A percentile compares a stretch with the other conserved stretches of the same genome.
phyloP scores from a whole-genome alignment of 92 coral and sea anemone genomes.

The Zoanthus solanderi region DNA sequence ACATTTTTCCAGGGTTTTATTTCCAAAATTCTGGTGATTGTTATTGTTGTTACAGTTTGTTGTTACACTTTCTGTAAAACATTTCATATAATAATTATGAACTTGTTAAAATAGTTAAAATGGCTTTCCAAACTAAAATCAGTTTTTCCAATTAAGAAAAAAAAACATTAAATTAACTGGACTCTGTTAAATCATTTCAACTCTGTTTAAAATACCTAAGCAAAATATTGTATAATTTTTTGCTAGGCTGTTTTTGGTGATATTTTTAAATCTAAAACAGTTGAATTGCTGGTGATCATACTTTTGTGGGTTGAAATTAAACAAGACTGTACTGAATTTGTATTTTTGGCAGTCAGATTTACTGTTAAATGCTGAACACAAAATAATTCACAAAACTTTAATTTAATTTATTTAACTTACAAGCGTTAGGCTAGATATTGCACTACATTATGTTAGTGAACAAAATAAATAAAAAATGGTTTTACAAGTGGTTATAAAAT shows the following conservation, averaged over 20 bases:
- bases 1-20: too few relatives aligned
- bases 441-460: constrained; percentile 8
- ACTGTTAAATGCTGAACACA: constrained; percentile 34
- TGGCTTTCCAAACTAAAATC: constrained; percentile 1
- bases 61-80: too few relatives aligned
- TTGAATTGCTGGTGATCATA: constrained; percentile 21
- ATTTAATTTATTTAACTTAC: constrained; percentile 10
- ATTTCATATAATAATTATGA: too few relatives aligned
- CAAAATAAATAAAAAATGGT: neutral
- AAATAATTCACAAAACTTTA: constrained; percentile 11
- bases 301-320: constrained; percentile 20
- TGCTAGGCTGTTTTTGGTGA: constrained; percentile 26
- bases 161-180: neutral
- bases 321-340: constrained; percentile 14
- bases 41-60: too few relatives aligned
- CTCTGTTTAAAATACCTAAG: constrained; percentile 21
- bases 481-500: too few relatives aligned
- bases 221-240: constrained; percentile 36
- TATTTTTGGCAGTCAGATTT: constrained; percentile 27
- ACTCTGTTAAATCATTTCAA: constrained; percentile 24
- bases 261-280: constrained; percentile 24
- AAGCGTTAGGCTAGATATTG: constrained; percentile 5
- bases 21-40: too few relatives aligned
- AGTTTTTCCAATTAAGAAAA: constrained; percentile 1
- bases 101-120: too few relatives aligned